Evolutionary conservation across 2,888 invertebrate genomes (phyloP), one percentile per base, ranked within the genome.

Genomic region (Rhingia rostrata): DNA sequence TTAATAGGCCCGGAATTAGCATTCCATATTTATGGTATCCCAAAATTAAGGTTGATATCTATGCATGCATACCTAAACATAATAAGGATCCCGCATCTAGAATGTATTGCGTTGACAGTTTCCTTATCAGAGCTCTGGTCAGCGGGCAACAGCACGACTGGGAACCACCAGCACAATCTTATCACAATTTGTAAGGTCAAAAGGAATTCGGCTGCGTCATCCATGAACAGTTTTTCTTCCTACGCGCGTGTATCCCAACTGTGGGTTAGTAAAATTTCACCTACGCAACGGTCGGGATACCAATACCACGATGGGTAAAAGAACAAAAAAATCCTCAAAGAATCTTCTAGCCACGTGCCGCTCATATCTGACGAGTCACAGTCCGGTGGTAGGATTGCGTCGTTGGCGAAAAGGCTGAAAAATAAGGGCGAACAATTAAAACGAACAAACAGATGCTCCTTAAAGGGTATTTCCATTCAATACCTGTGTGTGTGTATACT

Each of bases 401-500:
- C 10, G 32, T 53, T 61, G 43, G 47, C 66, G 22, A 67, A 61
- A 32, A 54, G 37, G 61, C 43, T 30, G 10, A 54, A 35, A 53
- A 35, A 60, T 75, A 58, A 53, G 67, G 61, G 30, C 54, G 67
- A 51, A 61, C 37, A 61, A 69, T 58, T 49, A 70, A 81, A 81
- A 64, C 45, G 60, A 51, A 70, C 30, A 64, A 63, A 41, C 81
- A 81, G 77, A 81, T 81, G 77, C 60, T 70, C 14, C 32, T 30
- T 32, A 7, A 47, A 35, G 12, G 51, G 12, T 33, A 22, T 22
- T 22, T 22, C 22, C 22, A 22, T 22, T 22, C 22, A 22, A 22
- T 22, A 22, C 22, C 22, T 22, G 22, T 22, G 22, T 22, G 22
- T 22, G 22, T 22, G 22, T 22, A 22, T 22, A 22, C 2, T 22